Percentiles rank a stretch among this genome's conserved stretches.
phyloP scores from a whole-genome alignment of 2,888 invertebrate genomes.

The Microchrysa polita region DNA sequence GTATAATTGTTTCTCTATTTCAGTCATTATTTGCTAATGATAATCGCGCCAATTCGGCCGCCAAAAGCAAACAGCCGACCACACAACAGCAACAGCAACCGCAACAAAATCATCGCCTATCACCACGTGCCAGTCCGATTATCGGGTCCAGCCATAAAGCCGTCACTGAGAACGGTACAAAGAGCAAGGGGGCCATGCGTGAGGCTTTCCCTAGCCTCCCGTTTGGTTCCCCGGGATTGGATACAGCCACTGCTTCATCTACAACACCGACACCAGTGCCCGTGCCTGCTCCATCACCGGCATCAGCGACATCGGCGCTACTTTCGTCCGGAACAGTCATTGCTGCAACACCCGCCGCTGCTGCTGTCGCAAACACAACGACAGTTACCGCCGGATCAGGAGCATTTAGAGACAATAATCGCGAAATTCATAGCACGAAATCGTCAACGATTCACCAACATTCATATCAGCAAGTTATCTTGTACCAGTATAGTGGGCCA shows the following conservation, averaged over 20 bases:
- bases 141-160: constrained; percentile 49
- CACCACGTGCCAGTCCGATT: constrained; percentile 49
- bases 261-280: constrained; percentile 16
- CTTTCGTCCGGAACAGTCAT: no score
- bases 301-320: neutral
- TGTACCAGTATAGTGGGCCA: constrained; percentile 42
- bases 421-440: constrained; percentile 46
- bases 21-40: constrained; percentile 52
- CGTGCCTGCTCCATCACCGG: constrained; percentile 9
- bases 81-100: constrained; percentile 40
- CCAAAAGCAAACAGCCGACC: constrained; percentile 34
- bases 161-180: constrained; percentile 50
- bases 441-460: constrained; percentile 45
- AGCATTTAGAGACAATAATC: constrained; percentile 48
- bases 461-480: constrained; percentile 44
- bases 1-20: constrained; percentile 45
- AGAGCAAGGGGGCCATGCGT: constrained; percentile 53
- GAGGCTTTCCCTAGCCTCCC: constrained; percentile 55
- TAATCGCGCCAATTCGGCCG: constrained; percentile 51
- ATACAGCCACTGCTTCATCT: constrained; percentile 43
- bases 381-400: neutral
- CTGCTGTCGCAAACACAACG: neutral
- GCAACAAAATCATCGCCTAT: constrained; percentile 45
- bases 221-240: constrained; percentile 53
- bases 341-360: no score